These are phyloP conservation scores for Dipodomys spectabilis DNA, from an alignment of 2,113 vertebrate species.

Conservation along the genomic window DNA sequence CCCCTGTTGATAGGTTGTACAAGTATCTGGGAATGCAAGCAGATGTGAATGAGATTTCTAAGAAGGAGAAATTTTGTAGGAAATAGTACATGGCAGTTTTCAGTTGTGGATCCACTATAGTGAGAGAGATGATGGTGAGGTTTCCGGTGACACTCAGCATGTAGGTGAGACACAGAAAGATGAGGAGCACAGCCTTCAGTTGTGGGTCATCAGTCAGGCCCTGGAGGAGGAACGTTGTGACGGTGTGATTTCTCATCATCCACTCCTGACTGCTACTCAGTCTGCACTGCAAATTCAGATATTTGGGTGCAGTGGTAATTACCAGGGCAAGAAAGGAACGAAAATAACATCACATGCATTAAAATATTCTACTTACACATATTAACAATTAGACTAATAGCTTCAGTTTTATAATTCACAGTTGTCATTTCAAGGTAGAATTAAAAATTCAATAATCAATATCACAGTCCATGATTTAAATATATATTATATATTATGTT, in stretches of 20 bases:
- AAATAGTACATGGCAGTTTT: constrained; percentile 77
- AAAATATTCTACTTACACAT: not conserved
- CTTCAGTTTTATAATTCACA: not conserved
- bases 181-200: constrained; percentile 42
- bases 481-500: too few species aligned
- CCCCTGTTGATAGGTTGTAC: constrained; percentile 44
- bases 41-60: constrained; percentile 74
- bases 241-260: constrained; percentile 53
- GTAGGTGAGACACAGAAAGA: constrained; percentile 61
- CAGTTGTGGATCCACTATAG: constrained; percentile 26
- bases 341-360: not conserved
- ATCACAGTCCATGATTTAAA: not conserved
- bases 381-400: not conserved
- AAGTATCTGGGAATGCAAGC: constrained; percentile 74
- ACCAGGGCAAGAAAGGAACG: not conserved
- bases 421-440: not conserved
- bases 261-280: not conserved
- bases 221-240: constrained; percentile 56
- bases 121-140: constrained; percentile 48
- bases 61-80: constrained; percentile 72
- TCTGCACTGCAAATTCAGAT: not conserved
- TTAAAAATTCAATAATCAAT: not conserved
- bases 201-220: constrained; percentile 46
- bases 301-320: not conserved
- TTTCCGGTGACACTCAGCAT: constrained; percentile 55